These are phyloP conservation scores for Clytia hemisphaerica DNA, from an alignment of 30 jellyfish, hydroid and myxozoan species.

Conservation along the genomic window DNA sequence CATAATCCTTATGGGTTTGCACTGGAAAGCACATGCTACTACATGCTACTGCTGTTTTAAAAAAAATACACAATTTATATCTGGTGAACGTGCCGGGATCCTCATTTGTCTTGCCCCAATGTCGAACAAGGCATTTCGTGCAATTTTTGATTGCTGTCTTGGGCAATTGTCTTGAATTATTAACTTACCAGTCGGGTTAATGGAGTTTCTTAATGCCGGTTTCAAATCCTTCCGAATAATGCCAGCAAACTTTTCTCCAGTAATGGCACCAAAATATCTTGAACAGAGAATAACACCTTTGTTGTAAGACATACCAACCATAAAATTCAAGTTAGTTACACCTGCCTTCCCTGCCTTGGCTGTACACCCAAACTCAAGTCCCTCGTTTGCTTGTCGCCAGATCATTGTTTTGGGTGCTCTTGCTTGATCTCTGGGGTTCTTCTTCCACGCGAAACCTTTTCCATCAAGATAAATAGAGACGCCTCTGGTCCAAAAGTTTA, in stretches of 20 bases:
- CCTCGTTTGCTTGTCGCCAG: conserved; percentile 19
- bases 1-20: no score
- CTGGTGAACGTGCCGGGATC: conserved; percentile 44
- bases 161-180: conserved; percentile 29
- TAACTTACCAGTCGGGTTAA: conserved; percentile 14
- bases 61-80: no score
- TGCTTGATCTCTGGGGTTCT: conserved; percentile 11
- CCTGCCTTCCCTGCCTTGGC: conserved; percentile 30
- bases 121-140: conserved; percentile 22
- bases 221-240: conserved; percentile 32
- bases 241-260: conserved; percentile 19
- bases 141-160: conserved; percentile 11
- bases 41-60: no score
- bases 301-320: conserved; percentile 27
- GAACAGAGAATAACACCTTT: conserved; percentile 25
- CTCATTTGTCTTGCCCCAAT: conserved; percentile 25
- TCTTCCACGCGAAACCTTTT: conserved; percentile 27
- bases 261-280: neutral
- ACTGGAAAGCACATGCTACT: no score
- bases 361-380: conserved; percentile 28
- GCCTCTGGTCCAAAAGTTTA: conserved; percentile 28
- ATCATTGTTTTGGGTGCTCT: conserved; percentile 25
- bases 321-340: conserved; percentile 15
- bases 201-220: conserved; percentile 11
- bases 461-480: conserved; percentile 34